These are phyloP conservation scores for Agrilus planipennis DNA, from an alignment of 1,140 invertebrate species.

Conservation along the genomic window DNA sequence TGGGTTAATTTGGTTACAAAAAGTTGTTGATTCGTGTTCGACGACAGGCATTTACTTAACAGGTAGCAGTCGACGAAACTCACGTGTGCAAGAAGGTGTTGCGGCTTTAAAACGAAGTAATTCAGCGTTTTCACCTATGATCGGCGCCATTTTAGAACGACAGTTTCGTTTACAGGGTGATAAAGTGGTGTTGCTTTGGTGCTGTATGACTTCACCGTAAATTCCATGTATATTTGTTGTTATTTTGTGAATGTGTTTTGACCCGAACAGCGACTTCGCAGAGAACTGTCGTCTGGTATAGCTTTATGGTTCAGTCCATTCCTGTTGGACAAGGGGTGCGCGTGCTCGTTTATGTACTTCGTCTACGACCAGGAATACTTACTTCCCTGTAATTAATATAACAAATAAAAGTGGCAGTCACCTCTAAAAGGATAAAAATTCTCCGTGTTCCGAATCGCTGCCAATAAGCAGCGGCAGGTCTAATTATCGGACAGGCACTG, in stretches of 20 bases:
- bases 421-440: too few species aligned
- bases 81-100: too few species aligned
- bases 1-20: background rate
- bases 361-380: conserved; percentile 3
- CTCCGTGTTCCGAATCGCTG: conserved; percentile 6
- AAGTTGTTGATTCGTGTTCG: too few species aligned
- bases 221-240: conserved; percentile 48
- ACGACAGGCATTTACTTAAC: too few species aligned
- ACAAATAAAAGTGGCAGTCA: too few species aligned
- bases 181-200: too few species aligned
- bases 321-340: conserved; percentile 15
- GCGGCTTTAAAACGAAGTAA: too few species aligned
- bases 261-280: conserved; percentile 31
- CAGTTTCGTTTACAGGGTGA: too few species aligned
- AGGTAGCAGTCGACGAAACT: too few species aligned
- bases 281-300: conserved; percentile 12
- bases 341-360: conserved; percentile 7
- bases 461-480: conserved; percentile 4
- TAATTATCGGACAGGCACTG: conserved; percentile 9
- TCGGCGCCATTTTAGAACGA: too few species aligned
- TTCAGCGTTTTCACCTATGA: too few species aligned
- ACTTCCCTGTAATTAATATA: too few species aligned
- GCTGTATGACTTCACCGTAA: conserved; percentile 27
- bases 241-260: conserved; percentile 46
- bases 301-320: conserved; percentile 28